Base-by-base conservation (phyloP, 2,797 vertebrate species). In the Manis crassicaudata region DNA sequence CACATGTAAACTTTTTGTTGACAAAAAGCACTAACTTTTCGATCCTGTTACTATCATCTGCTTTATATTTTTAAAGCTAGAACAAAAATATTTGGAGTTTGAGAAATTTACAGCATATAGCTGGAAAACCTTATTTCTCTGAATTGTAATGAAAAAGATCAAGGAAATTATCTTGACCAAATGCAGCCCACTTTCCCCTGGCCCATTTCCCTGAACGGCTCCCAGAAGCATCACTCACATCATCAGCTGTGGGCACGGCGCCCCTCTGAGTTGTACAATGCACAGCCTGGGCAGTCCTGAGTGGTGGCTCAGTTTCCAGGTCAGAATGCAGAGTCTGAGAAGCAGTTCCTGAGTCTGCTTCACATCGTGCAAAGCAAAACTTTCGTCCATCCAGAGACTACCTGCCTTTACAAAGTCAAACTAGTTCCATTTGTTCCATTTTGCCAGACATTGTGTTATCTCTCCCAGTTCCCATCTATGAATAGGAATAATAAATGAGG, bases 111-210 rank as follows among this genome's bases (percentile, higher is more conserved):
- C 96, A 76, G 14, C 52, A 62, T 29, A 63, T 54, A 85, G 27
- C 50, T 94, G 20, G 43, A 70, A 93, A 95, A 88, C 1, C 13
- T 92, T 68, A 52, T 72, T 76, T 95, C 70, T 94, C 65, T 94
- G 43, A 83, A 68, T 67, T 88, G 21, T 52, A 63, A 50, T 46
- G 23, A 84, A 81, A 76, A 67, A 94, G 85, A 92, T 35, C 56
- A 94, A 83, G 62, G 40, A 84, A 73, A 29, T 56, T 20, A 79
- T 75, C 90, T 40, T n/a, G 80, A 63, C 21, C 13, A 90, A 50
- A 52, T 92, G 60, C 11, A 27, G 77, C 58, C 54, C 50, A 8
- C 68, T 56, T 52, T 86, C 37, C n/a, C 35, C 20, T 54, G 37
- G 32, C 43, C 77, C 46, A 6, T 58, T 46, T 68, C 40, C 27